These are phyloP conservation scores for Melieria picta DNA, from an alignment of 2,888 invertebrate genomes.

Conservation along the genomic window DNA sequence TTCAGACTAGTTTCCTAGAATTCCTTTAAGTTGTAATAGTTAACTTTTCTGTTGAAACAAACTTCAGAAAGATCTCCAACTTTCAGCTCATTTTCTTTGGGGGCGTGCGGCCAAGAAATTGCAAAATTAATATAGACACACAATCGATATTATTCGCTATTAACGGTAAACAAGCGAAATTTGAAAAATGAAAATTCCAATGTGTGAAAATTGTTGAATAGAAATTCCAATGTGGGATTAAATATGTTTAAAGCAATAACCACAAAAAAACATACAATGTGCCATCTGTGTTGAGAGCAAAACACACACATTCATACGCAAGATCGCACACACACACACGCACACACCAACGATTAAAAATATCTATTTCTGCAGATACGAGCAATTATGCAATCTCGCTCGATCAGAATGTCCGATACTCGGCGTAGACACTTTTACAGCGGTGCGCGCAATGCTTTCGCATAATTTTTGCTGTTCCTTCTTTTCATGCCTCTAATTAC, in stretches of 20 bases:
- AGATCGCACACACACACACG: conserved; percentile 1
- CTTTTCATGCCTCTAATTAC: too few species aligned
- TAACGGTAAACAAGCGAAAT: too few species aligned
- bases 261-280: background rate
- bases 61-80: background rate
- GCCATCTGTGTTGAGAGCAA: background rate
- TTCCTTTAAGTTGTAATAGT: background rate
- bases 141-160: too few species aligned
- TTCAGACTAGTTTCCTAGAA: too few species aligned
- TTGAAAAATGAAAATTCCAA: too few species aligned
- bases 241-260: background rate
- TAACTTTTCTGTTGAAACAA: background rate
- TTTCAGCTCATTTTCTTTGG: too few species aligned
- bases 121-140: too few species aligned
- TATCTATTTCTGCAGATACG: conserved; percentile 18
- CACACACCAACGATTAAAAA: conserved; percentile 16
- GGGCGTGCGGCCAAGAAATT: too few species aligned
- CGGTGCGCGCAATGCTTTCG: too few species aligned
- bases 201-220: background rate
- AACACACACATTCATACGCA: background rate
- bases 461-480: too few species aligned
- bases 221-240: background rate
- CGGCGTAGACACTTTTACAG: too few species aligned
- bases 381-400: conserved; percentile 18
- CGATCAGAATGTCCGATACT: too few species aligned